Evolutionary conservation across 2,797 vertebrate genomes (phyloP).

Genomic region (Tangara arthus): DNA sequence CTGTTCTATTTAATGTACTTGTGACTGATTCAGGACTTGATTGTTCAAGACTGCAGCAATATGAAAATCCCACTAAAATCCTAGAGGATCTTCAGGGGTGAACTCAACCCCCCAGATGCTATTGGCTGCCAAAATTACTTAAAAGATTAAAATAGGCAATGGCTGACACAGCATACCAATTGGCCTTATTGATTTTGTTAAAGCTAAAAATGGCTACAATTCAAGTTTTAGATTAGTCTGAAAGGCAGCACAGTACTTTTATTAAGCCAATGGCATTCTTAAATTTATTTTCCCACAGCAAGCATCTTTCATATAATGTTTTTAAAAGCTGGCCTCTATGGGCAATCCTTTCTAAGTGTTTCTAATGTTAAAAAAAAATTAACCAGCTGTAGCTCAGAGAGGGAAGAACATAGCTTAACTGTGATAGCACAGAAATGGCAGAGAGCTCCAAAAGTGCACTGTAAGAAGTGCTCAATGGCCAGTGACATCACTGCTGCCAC

Average conservation of each 20-base stretch:
- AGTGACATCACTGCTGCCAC: background rate
- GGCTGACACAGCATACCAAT: background rate
- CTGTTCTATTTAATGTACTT: background rate
- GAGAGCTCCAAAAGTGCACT: background rate
- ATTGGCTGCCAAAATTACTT: background rate
- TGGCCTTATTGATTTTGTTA: background rate
- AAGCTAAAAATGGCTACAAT: conserved; percentile 33
- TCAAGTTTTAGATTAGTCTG: conserved; percentile 39
- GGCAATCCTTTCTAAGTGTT: background rate
- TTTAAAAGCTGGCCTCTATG: background rate
- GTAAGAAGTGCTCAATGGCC: background rate
- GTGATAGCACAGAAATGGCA: background rate
- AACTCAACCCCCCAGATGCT: background rate
- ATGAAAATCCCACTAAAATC: background rate
- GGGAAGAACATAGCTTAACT: background rate
- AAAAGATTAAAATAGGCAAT: background rate
- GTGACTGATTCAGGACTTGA: background rate
- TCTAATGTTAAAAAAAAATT: conserved; percentile 33
- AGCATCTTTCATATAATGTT: background rate
- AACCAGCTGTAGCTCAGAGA: background rate
- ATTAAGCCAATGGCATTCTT: background rate
- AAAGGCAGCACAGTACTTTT: background rate
- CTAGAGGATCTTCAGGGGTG: background rate
- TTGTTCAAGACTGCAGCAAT: background rate
- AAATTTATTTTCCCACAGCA: background rate